Percentiles rank a stretch among this genome's conserved stretches.
phyloP scores from a whole-genome alignment of 2,888 invertebrate genomes.

The Pseudanteris insignis region DNA sequence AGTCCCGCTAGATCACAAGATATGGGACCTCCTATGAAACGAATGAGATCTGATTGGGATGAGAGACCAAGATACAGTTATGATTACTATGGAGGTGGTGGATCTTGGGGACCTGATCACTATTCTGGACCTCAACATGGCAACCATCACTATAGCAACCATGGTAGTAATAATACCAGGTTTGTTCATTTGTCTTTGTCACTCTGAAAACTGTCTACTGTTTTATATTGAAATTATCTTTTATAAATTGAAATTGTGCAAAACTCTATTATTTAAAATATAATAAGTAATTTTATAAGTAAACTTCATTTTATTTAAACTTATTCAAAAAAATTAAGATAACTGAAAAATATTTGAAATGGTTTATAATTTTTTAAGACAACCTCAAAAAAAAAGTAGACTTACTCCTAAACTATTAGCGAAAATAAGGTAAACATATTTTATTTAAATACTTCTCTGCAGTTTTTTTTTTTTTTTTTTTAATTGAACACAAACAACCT shows the following conservation, averaged over 20 bases:
- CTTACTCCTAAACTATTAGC: slow-evolving; percentile 59
- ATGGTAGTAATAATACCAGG: slow-evolving; percentile 63
- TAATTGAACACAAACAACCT: no score
- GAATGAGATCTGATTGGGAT: slow-evolving; percentile 80
- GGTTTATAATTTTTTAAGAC: slow-evolving; percentile 11
- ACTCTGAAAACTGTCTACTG: no score
- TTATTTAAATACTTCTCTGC: not conserved
- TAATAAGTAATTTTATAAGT: no score
- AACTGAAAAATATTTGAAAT: not conserved
- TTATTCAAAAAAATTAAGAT: not conserved
- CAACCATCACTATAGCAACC: slow-evolving; percentile 72
- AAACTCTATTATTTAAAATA: no score
- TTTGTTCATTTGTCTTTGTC: slow-evolving; percentile 27
- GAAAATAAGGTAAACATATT: slow-evolving; percentile 51
- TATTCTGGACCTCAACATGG: slow-evolving; percentile 73
- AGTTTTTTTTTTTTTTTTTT: not conserved
- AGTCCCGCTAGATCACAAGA: slow-evolving; percentile 78
- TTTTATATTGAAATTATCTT: no score
- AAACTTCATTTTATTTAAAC: not conserved
- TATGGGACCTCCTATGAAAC: slow-evolving; percentile 79
- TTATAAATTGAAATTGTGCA: no score
- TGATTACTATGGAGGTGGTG: slow-evolving; percentile 54
- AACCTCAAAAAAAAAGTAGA: slow-evolving; percentile 52
- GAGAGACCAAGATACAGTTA: slow-evolving; percentile 63
- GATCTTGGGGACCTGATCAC: slow-evolving; percentile 67